Conservation (phyloP, 2,888 invertebrate genomes). For the Agrotis exclamationis region DNA sequence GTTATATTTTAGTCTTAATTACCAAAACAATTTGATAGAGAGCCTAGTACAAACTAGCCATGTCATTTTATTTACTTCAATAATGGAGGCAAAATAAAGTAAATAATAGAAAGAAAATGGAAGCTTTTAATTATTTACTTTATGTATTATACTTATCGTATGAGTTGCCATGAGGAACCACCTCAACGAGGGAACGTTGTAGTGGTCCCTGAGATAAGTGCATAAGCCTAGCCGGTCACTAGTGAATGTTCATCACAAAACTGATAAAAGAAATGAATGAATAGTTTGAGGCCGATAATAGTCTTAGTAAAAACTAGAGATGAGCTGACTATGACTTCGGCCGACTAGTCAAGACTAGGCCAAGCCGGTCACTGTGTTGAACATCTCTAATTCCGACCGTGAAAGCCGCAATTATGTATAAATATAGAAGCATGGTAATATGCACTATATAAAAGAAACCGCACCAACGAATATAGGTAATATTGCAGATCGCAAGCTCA, state of each 20-base stretch:
- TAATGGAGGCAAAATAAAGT: slow-evolving; percentile 31
- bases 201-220: slow-evolving; percentile 4
- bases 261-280: not conserved
- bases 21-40: too few relatives aligned
- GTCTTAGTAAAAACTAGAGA: not conserved
- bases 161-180: not conserved
- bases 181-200: not conserved
- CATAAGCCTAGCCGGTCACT: not conserved
- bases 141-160: slow-evolving; percentile 22
- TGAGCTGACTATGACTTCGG: too few relatives aligned
- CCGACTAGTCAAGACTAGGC: too few relatives aligned
- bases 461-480: too few relatives aligned
- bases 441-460: not conserved
- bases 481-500: not conserved
- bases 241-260: not conserved
- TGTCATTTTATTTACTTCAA: slow-evolving; percentile 15
- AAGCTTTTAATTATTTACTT: slow-evolving; percentile 36
- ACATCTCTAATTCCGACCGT: not conserved
- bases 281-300: not conserved
- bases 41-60: too few relatives aligned
- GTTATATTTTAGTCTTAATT: too few relatives aligned
- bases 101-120: slow-evolving; percentile 9
- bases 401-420: too few relatives aligned
- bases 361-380: not conserved
- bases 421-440: not conserved